Evolutionary conservation across 2,797 vertebrate species (phyloP).

Genomic region (Karalla daura): DNA sequence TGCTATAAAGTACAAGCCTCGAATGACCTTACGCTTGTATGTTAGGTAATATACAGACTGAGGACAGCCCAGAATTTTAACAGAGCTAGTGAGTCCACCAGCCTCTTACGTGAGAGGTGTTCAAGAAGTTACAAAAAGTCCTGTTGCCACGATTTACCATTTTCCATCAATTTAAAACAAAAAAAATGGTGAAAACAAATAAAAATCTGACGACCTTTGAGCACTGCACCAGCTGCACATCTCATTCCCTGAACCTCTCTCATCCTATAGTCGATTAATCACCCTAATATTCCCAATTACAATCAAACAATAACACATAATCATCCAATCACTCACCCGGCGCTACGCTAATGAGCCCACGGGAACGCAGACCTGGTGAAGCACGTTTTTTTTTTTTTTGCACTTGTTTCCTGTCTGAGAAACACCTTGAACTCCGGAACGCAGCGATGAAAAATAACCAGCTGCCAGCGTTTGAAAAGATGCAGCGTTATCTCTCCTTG

Average conservation of each 20-base stretch:
- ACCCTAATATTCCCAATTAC: conserved; percentile 67
- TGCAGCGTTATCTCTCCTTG: conserved; percentile 59
- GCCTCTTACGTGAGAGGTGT: no score
- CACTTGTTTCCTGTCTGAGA: conserved; percentile 40
- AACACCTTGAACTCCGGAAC: conserved; percentile 62
- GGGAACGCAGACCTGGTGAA: conserved; percentile 26
- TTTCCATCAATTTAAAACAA: no score
- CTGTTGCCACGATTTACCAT: no score
- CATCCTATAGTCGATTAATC: conserved; percentile 55
- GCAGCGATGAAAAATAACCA: conserved; percentile 47
- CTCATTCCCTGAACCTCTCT: conserved; percentile 41
- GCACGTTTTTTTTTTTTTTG: conserved; percentile 30
- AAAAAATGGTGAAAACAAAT: neutral
- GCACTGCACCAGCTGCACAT: conserved; percentile 35
- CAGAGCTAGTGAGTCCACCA: no score
- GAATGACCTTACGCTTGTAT: neutral
- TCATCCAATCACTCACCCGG: conserved; percentile 61
- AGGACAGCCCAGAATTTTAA: no score
- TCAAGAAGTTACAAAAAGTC: no score
- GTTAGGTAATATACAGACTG: no score
- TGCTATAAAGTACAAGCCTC: neutral
- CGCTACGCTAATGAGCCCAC: conserved; percentile 61
- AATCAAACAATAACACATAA: conserved; percentile 70
- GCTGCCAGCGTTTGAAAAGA: conserved; percentile 53
- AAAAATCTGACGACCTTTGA: conserved; percentile 37